Evolutionary conservation across 2,797 vertebrate species (phyloP).

Genomic region (Lithobates pipiens): DNA sequence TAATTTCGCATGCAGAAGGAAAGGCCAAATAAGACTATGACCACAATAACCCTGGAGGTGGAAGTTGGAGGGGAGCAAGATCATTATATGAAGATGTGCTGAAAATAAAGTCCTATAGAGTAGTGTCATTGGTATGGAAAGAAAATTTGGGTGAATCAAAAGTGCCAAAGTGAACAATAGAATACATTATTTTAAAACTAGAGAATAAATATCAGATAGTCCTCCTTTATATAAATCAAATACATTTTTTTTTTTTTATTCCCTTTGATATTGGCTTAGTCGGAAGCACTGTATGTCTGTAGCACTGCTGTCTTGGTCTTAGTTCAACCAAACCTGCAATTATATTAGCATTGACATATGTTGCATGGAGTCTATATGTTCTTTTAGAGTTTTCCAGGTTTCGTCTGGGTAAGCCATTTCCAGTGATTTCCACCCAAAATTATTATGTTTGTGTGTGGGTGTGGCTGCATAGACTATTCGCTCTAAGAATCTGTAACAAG

Average conservation of each 20-base stretch:
- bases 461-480: too few relatives aligned
- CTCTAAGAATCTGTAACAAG: too few relatives aligned
- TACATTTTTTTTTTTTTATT: not conserved
- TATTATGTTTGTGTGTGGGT: too few relatives aligned
- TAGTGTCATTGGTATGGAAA: not conserved
- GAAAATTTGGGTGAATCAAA: not conserved
- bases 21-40: constrained; percentile 29
- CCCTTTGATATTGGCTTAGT: not conserved
- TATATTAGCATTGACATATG: not conserved
- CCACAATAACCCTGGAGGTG: constrained; percentile 24
- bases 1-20: constrained; percentile 23
- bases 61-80: constrained; percentile 23
- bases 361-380: not conserved
- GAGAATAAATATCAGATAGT: not conserved
- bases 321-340: not conserved
- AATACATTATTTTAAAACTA: not conserved
- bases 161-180: not conserved
- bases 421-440: too few relatives aligned
- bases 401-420: too few relatives aligned
- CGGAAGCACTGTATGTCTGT: not conserved
- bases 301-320: not conserved
- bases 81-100: constrained; percentile 1
- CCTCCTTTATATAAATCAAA: not conserved
- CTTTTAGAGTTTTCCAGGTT: too few relatives aligned
- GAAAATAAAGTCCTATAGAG: not conserved